A percentile compares a stretch with the other conserved stretches of the same genome.
These are phyloP conservation scores for Tilapia sparmanii DNA, from an alignment of 2,113 vertebrate species.

Conservation along the genomic window DNA sequence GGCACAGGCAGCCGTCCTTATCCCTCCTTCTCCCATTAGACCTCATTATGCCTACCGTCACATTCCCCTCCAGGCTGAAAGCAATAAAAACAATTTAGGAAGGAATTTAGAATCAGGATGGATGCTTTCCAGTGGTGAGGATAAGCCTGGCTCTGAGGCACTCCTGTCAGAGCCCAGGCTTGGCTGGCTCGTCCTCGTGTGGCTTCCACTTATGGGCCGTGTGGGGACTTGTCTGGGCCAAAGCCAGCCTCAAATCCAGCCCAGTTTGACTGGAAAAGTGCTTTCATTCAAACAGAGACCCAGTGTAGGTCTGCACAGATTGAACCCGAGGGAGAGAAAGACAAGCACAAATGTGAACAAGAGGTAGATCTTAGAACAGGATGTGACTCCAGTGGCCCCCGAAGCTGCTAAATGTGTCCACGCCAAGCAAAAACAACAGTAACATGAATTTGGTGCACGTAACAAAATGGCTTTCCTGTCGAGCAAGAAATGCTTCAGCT, in stretches of 20 bases:
- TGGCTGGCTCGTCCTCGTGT: background rate
- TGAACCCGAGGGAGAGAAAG: background rate
- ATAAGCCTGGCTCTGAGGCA: background rate
- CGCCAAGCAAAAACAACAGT: background rate
- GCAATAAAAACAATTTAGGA: slow-evolving; percentile 3
- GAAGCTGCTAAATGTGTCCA: background rate
- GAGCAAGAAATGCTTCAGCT: background rate
- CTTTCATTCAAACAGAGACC: background rate
- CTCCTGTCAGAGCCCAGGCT: background rate
- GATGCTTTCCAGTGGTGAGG: background rate
- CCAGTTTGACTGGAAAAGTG: background rate
- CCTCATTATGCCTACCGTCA: slow-evolving; percentile 3
- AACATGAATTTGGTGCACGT: background rate
- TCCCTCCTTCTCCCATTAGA: background rate
- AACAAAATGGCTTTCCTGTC: background rate
- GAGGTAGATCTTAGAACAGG: rapidly evolving
- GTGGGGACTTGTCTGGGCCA: background rate
- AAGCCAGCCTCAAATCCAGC: background rate
- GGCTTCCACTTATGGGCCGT: background rate
- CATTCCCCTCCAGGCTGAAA: background rate
- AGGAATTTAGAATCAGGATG: background rate
- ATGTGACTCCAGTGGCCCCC: rapidly evolving
- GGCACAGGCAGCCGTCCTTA: background rate
- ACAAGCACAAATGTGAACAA: background rate
- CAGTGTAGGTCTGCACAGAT: background rate